A percentile compares a stretch with the other conserved stretches of the same genome.
phyloP scores from a whole-genome alignment of 2,888 invertebrate species.

The Tanypteryx hageni region DNA sequence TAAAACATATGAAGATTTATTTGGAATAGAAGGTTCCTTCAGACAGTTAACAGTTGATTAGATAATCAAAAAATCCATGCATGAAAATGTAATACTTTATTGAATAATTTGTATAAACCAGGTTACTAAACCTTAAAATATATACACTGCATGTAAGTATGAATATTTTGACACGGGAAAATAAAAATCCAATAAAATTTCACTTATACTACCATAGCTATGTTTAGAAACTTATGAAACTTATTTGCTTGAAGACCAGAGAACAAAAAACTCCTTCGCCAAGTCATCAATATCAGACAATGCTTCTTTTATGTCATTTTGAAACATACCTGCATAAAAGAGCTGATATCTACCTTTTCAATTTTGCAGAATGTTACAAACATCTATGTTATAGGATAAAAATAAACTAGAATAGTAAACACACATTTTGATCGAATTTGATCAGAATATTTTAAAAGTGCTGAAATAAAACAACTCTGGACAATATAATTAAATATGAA shows the following conservation, averaged over 20 bases:
- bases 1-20: slow-evolving; percentile 70
- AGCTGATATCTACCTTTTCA: too few relatives aligned
- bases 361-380: neutral
- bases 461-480: neutral
- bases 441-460: neutral
- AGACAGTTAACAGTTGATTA: slow-evolving; percentile 72
- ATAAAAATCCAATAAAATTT: neutral
- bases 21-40: slow-evolving; percentile 72
- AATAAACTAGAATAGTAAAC: neutral
- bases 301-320: slow-evolving; percentile 18
- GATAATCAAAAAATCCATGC: neutral
- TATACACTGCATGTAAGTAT: neutral
- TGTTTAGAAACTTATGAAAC: neutral
- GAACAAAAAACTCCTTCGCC: neutral
- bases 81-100: neutral
- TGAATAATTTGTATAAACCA: neutral
- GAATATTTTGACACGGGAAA: too few relatives aligned
- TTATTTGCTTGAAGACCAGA: neutral
- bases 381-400: neutral
- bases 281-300: slow-evolving; percentile 17
- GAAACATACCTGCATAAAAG: slow-evolving; percentile 31
- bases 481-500: neutral
- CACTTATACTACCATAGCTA: neutral
- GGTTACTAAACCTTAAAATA: neutral
- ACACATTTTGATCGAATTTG: neutral